These are phyloP conservation scores for Sycophaga agraensis DNA, from an alignment of 1,140 invertebrate species.

Conservation along the genomic window DNA sequence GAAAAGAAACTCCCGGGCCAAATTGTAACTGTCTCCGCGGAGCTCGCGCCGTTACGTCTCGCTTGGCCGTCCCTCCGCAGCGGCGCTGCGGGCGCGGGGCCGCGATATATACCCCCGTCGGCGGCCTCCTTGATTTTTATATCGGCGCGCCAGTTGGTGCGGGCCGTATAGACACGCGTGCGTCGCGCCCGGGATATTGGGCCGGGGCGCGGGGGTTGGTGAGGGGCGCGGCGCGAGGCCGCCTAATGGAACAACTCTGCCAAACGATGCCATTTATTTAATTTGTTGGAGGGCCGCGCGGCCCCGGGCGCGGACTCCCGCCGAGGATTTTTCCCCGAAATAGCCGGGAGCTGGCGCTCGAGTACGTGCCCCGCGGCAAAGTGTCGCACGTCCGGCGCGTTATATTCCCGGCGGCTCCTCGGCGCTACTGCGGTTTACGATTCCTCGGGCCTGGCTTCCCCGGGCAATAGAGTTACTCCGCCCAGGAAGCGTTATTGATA, in stretches of 20 bases:
- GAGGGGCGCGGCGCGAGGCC: constrained; percentile 18
- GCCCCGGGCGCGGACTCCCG: constrained; percentile 1
- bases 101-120: too few species aligned
- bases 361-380: too few species aligned
- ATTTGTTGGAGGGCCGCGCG: constrained; percentile 43
- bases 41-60: constrained; percentile 18
- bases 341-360: too few species aligned
- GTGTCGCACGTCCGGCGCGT: constrained; percentile 29
- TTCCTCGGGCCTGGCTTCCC: too few species aligned
- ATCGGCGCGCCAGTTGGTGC: constrained; percentile 39
- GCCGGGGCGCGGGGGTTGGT: constrained; percentile 21
- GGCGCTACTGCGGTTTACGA: background rate
- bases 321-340: constrained; percentile 43
- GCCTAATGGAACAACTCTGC: constrained; percentile 44
- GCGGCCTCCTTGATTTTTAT: constrained; percentile 18
- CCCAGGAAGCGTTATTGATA: too few species aligned
- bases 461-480: too few species aligned
- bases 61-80: too few species aligned
- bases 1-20: too few species aligned
- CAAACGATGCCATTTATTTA: constrained; percentile 53
- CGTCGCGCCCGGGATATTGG: constrained; percentile 18
- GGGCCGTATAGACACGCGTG: constrained; percentile 20
- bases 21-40: constrained; percentile 40
- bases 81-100: too few species aligned
- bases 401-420: background rate